Base-by-base conservation (phyloP, 1,140 invertebrate genomes). In the Bombus waltoni region DNA sequence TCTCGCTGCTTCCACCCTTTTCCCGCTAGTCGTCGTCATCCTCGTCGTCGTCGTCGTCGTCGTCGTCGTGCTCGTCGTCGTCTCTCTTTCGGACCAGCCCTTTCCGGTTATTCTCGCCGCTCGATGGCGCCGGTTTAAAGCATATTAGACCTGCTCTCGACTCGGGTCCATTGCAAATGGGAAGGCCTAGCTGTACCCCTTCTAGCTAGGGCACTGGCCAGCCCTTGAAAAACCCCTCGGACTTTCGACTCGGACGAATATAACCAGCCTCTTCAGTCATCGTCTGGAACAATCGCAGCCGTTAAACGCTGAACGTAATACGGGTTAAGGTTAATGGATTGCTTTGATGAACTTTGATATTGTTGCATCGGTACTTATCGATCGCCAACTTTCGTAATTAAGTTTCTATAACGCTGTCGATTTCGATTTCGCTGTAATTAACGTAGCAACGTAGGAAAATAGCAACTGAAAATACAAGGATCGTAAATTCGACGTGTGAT, bases 81-180 rank as follows among this genome's bases (percentile, higher is more conserved):
- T 38, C 79, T 71, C 72, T 44, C 65, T 62, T 57, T 73, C 72
- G 9, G 53, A 13, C 22, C n/a, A n/a, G 38, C 66, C 65, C 66
- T 83, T 75, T 5, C 32, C 53, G 79, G 76, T 83, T 70, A 87
- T 74, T 84, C 84, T 74, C 57, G 42, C 42, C 59, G 75, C 80
- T 88, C 81, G 87, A 86, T 79, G 75, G 38, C 77, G 28, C 18
- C 80, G 85, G 87, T 87, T 92, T 92, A 92, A 92, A 92, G 90
- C 89, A 91, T 92, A 91, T 92, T 92, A 92, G 91, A 92, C 87
- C 89, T 86, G 87, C 89, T 87, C 91, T 92, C 82, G 85, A 91
- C 81, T 91, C 65, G 79, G 81, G 70, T 89, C 82, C 86, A 89
- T 86, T 88, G 88, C 88, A 91, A 91, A 91, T 90, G 86, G 82